Percentiles rank a stretch among this genome's conserved stretches.
Conservation (phyloP, 2,113 vertebrate species). For the Cephalopterus ornatus region DNA sequence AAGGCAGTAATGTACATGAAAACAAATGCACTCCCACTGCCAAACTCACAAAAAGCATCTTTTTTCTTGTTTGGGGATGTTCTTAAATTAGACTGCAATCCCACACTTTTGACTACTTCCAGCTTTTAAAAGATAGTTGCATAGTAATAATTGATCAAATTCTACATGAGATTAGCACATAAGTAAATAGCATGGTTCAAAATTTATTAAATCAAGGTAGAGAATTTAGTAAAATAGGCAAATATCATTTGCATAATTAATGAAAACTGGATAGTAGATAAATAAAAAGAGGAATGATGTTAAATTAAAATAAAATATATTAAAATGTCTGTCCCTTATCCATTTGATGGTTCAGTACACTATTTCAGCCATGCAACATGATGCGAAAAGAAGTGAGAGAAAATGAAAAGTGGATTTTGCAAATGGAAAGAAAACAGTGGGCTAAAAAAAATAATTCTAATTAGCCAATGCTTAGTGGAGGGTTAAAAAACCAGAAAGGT, state of each 20-base stretch:
- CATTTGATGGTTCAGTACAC: background rate
- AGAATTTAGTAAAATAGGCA: conserved; percentile 6
- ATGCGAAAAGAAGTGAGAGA: background rate
- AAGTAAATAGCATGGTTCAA: background rate
- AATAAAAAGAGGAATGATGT: background rate
- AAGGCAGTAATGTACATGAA: background rate
- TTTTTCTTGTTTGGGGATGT: background rate
- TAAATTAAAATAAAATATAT: conserved; percentile 37
- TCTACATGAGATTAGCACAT: background rate
- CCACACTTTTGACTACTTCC: background rate
- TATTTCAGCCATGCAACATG: background rate
- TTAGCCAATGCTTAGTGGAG: background rate
- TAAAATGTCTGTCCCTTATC: background rate
- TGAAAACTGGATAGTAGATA: conserved; percentile 18
- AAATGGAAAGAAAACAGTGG: background rate
- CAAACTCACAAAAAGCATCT: background rate
- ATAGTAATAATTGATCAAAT: background rate
- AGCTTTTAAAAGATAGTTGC: background rate
- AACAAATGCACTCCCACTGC: background rate
- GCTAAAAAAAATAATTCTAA: background rate
- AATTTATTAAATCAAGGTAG: background rate
- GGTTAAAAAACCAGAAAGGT: background rate
- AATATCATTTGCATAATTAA: background rate
- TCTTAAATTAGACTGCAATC: background rate
- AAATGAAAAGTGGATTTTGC: background rate